A percentile compares a stretch with the other conserved stretches of the same genome.
phyloP scores from a whole-genome alignment of 2,797 vertebrate species.

The Dicrostonyx torquatus region DNA sequence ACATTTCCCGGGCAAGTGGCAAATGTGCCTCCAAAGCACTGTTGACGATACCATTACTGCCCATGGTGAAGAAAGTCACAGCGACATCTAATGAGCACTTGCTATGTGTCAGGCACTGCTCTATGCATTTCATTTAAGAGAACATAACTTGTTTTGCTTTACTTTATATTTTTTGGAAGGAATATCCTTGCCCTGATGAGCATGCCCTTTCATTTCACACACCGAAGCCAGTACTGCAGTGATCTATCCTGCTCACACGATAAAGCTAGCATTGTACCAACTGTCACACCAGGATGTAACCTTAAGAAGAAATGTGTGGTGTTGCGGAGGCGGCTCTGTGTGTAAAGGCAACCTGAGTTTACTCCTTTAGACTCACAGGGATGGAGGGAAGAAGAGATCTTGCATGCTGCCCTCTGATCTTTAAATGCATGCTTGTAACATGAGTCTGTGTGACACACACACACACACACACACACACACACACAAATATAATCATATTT shows the following conservation, averaged over 20 bases:
- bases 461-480: background rate
- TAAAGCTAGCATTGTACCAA: background rate
- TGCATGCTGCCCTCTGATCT: background rate
- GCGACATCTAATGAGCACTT: background rate
- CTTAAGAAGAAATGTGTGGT: background rate
- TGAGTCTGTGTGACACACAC: background rate
- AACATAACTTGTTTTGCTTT: background rate
- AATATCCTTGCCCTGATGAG: background rate
- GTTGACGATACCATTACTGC: background rate
- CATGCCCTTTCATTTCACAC: background rate
- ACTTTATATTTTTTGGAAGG: background rate
- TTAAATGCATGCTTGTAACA: background rate
- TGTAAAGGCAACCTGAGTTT: background rate
- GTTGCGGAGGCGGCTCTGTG: background rate
- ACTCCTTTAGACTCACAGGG: background rate
- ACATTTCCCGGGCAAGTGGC: background rate
- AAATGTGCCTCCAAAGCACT: background rate
- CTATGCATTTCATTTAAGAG: background rate
- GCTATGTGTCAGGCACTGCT: background rate
- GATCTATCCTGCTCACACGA: background rate
- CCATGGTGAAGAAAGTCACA: background rate
- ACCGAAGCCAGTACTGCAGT: background rate
- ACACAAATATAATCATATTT: background rate
- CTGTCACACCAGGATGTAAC: background rate
- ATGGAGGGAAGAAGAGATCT: background rate